These are phyloP conservation scores for Falco concolor DNA, from an alignment of 2,797 vertebrate species.

Conservation along the genomic window DNA sequence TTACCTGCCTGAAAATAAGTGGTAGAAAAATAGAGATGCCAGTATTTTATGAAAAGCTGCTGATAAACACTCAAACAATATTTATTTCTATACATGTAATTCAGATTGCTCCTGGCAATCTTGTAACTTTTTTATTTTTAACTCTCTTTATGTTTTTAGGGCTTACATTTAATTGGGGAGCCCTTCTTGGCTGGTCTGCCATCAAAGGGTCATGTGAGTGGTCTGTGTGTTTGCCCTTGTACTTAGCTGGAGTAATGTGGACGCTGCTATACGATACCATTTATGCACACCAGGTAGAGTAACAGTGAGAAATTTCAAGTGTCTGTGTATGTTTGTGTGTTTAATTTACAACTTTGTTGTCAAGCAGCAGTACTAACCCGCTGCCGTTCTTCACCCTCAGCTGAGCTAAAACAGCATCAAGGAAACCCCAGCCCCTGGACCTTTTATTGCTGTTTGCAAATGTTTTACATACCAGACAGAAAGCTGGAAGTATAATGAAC, in stretches of 20 bases:
- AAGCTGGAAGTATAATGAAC: neutral
- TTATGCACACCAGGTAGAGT: constrained; percentile 93
- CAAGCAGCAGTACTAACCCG: neutral
- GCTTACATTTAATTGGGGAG: constrained; percentile 94
- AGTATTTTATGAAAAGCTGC: neutral
- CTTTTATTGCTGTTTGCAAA: neutral
- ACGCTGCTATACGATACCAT: constrained; percentile 95
- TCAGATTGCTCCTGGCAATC: neutral
- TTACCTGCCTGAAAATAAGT: neutral
- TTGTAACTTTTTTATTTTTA: neutral
- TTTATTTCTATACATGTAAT: neutral
- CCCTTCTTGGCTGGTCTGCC: constrained; percentile 93
- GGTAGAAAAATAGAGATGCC: neutral
- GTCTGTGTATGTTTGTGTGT: neutral
- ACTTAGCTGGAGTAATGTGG: constrained; percentile 94
- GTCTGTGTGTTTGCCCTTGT: constrained; percentile 90
- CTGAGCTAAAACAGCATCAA: neutral
- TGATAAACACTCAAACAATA: rapidly evolving
- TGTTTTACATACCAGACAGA: neutral
- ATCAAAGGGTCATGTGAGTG: constrained; percentile 88
- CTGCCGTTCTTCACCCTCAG: neutral
- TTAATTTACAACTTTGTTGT: neutral
- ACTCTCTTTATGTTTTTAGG: constrained; percentile 70
- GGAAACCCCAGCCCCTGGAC: neutral
- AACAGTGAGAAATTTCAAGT: neutral